Base-by-base conservation (phyloP, 2,113 vertebrate species). In the Cinclus cinclus region DNA sequence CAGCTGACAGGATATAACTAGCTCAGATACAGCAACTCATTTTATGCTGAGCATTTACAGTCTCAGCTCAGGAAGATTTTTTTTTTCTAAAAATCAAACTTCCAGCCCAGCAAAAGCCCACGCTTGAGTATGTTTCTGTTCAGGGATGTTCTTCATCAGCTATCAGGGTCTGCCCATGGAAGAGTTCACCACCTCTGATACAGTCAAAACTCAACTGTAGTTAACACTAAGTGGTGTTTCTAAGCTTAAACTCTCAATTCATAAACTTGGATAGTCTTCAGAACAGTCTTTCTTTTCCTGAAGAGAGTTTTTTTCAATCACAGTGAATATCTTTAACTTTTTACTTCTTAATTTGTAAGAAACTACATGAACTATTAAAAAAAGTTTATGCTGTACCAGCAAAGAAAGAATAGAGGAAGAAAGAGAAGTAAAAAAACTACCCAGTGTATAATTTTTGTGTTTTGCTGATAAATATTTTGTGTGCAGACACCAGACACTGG, bases 391-490 rank as follows among this genome's bases (percentile, higher is more conserved):
- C 44, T 63, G 23, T 86, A 80, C 39, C 46, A 85, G 25, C 25
- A 23, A 83, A 50, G 60, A 83, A 90, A 94, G 50, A 90, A 80
- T 6, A 64, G 25, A 11, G 18, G 9, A 5, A 31, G 8, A 55
- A 62, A 74, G 81, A 75, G 25, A 30, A 81, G 21, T 13, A 56
- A 83, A 90, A 90, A 63, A 60, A 37, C 28, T 33, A 60, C 19
- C 27, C 55, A 68, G 47, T 25, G 16, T 20, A 52, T 52, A 52
- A 52, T 30, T 52, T 52, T 52, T 52, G 55, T 3, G 2, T 77
- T 94, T 83, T 86, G 79, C 75, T 90, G 78, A 90, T 93, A 92
- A 95, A 86, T 75, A 88, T 90, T 90, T 11, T 82, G 60, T 83
- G 90, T 68, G 69, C 76, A 86, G 68, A 60, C 89, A 93, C 44